Conservation (phyloP, 2,888 invertebrate genomes). For the Lepidonotus clava region DNA sequence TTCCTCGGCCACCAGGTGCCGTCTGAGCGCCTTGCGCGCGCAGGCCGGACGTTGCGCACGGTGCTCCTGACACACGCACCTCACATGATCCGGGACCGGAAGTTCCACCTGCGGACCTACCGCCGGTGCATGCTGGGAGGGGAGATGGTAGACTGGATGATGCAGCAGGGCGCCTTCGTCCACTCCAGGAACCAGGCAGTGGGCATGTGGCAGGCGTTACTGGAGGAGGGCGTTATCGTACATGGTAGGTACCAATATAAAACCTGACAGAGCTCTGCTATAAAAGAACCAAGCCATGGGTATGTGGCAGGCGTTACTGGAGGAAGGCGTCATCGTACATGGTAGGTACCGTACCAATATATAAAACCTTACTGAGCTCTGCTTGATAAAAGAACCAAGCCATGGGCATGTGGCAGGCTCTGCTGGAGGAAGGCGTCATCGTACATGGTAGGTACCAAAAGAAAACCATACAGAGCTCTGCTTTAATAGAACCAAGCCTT, state of each 20-base stretch:
- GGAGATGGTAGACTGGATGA: slow-evolving; percentile 90
- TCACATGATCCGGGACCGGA: slow-evolving; percentile 84
- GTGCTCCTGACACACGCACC: slow-evolving; percentile 85
- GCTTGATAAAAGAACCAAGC: too few species aligned
- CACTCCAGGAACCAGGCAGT: slow-evolving; percentile 87
- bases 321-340: slow-evolving; percentile 89
- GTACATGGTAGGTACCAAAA: slow-evolving; percentile 87
- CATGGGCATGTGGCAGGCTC: slow-evolving; percentile 91
- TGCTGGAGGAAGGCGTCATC: slow-evolving; percentile 89
- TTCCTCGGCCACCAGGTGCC: slow-evolving; percentile 80
- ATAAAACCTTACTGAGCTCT: too few species aligned
- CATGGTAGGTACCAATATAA: slow-evolving; percentile 86
- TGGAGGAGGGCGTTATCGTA: slow-evolving; percentile 89
- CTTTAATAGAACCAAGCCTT: slow-evolving; percentile 87
- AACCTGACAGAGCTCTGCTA: too few species aligned
- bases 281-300: slow-evolving; percentile 88
- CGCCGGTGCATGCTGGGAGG: slow-evolving; percentile 86
- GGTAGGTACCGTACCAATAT: slow-evolving; percentile 84
- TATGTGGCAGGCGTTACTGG: slow-evolving; percentile 91
- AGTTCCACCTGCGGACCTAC: slow-evolving; percentile 84
- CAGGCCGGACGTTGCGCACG: slow-evolving; percentile 87
- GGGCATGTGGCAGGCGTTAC: slow-evolving; percentile 91
- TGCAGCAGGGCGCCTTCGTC: slow-evolving; percentile 84
- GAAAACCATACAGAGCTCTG: too few species aligned
- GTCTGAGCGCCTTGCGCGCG: slow-evolving; percentile 85